Conservation (phyloP, 2,888 invertebrate genomes). For the Idaea dimidiata region DNA sequence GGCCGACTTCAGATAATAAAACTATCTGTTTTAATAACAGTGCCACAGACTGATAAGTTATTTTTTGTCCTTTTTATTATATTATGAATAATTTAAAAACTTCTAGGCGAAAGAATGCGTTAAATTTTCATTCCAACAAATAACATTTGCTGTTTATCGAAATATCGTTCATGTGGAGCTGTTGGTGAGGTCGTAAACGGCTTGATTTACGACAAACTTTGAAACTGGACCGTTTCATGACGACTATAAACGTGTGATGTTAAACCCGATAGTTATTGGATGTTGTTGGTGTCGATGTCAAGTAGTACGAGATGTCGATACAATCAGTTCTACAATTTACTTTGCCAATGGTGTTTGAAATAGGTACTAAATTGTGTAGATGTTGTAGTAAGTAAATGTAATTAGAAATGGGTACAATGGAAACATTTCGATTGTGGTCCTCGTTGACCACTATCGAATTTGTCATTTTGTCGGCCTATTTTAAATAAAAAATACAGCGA, state of each 20-base stretch:
- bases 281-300: not conserved
- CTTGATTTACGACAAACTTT: conserved; percentile 26
- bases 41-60: too few species aligned
- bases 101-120: not conserved
- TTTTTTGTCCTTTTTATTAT: too few species aligned
- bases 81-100: not conserved
- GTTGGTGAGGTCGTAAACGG: conserved; percentile 30
- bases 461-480: too few species aligned
- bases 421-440: too few species aligned
- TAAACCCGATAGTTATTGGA: conserved; percentile 9
- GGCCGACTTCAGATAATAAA: too few species aligned
- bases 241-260: conserved; percentile 19
- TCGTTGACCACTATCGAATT: too few species aligned
- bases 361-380: too few species aligned
- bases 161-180: conserved; percentile 13
- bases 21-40: too few species aligned
- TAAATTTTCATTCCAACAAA: not conserved
- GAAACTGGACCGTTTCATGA: conserved; percentile 17
- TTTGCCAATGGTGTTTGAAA: not conserved
- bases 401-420: too few species aligned
- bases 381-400: too few species aligned
- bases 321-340: not conserved
- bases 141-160: not conserved
- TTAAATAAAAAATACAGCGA: too few species aligned
- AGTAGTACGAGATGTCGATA: not conserved